phyloP scores from a whole-genome alignment of 2,113 vertebrate genomes.

The Monopterus albus region DNA sequence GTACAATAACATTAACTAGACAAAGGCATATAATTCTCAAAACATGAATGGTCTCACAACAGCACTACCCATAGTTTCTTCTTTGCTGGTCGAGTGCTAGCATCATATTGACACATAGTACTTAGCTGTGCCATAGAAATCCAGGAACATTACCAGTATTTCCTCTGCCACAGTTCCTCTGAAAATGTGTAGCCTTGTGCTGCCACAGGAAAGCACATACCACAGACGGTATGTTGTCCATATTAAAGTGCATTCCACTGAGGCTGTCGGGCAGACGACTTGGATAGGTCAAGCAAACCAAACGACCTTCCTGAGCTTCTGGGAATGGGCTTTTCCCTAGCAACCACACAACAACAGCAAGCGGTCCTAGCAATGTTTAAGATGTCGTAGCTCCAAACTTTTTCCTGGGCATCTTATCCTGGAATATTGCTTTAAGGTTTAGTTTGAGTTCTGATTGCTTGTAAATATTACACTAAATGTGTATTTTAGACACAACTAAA shows the following conservation, averaged over 20 bases:
- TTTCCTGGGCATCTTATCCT: conserved; percentile 42
- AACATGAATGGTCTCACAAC: conserved; percentile 47
- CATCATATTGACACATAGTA: conserved; percentile 46
- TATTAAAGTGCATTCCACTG: conserved; percentile 71
- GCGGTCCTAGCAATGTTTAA: conserved; percentile 77
- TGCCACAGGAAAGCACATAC: conserved; percentile 69
- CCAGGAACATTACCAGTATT: conserved; percentile 46
- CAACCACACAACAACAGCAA: conserved; percentile 76
- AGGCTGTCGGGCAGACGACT: conserved; percentile 51
- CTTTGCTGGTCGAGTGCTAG: conserved; percentile 41
- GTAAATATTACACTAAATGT: too few relatives aligned
- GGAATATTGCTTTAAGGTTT: conserved; percentile 53
- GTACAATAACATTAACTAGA: conserved; percentile 39
- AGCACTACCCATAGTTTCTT: conserved; percentile 32
- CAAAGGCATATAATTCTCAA: conserved; percentile 62
- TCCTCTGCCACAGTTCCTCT: conserved; percentile 50
- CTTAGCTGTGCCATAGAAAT: conserved; percentile 38
- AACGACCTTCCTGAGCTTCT: conserved; percentile 70
- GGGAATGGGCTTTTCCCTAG: conserved; percentile 68
- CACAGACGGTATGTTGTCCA: conserved; percentile 57
- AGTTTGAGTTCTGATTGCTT: conserved; percentile 12
- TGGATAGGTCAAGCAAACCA: conserved; percentile 65
- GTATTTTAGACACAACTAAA: too few relatives aligned
- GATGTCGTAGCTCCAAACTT: conserved; percentile 58
- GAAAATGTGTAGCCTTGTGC: conserved; percentile 39